Evolutionary conservation across 2,888 invertebrate genomes (phyloP), one percentile per base, ranked within the genome.

Genomic region (Fissipunctia ypsillon): DNA sequence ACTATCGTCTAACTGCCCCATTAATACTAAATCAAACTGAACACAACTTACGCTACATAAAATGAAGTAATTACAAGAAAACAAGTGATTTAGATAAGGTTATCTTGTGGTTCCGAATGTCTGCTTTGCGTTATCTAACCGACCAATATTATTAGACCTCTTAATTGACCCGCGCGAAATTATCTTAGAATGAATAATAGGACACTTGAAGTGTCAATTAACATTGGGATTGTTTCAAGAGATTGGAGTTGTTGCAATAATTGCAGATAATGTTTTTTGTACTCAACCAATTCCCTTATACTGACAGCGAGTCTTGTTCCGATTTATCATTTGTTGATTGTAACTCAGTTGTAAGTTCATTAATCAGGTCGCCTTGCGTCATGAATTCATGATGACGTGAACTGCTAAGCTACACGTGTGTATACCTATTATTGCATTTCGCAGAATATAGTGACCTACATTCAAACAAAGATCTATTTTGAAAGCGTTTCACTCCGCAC

Each of bases 81-180:
- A 92, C 93, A 91, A 90, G 90, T 90, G 91, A 92, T 93, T 92
- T 88, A 91, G 92, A 92, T 94, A 93, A 80, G 14, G 81, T 85
- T 94, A 94, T 94, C 93, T 78, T 68, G 48, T 56, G 75, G 86
- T 80, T 73, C 80, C 80, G 90, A 91, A 76, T 91, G 86, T 84
- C 82, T 85, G 86, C 86, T 87, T 85, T 87, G 84, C 84, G 87
- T 88, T 90, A 88, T 87, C 80, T 73, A 22, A 56, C 70, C 66
- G 73, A 75, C 83, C 84, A 87, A 83, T 85, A 68, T 83, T 83
- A 65, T 73, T 63, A 78, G 88, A 80, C 75, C 83, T 78, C 63
- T 77, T 80, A 68, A 72, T 48, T 84, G 77, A 83, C 72, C 80
- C 72, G 45, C 59, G 70, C 61, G 28, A 78, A 84, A 78, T 81